Evolutionary conservation across 2,113 vertebrate genomes (phyloP).

Genomic region (Rafetus swinhoei): DNA sequence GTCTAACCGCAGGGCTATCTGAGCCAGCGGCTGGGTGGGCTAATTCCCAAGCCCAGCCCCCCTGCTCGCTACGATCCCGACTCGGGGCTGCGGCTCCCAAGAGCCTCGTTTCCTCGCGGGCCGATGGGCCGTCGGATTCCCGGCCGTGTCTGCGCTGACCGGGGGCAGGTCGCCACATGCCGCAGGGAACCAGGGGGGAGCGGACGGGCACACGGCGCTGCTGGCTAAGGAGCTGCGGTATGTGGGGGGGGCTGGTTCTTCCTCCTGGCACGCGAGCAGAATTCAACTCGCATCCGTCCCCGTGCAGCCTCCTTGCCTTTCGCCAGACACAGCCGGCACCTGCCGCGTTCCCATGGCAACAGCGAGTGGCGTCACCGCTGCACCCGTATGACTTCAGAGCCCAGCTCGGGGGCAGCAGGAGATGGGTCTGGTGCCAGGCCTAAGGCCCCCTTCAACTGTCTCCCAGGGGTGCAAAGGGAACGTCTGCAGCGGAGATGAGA

Average conservation of each 20-base stretch:
- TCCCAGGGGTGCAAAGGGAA: too few species aligned
- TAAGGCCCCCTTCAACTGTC: neutral
- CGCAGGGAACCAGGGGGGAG: neutral
- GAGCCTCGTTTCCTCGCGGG: neutral
- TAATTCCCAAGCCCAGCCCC: neutral
- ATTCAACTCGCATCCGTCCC: neutral
- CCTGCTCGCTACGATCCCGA: too few species aligned
- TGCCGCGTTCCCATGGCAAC: constrained; percentile 43
- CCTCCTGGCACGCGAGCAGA: accelerated
- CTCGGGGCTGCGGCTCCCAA: neutral
- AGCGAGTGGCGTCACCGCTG: constrained; percentile 45
- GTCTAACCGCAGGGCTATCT: neutral
- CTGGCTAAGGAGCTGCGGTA: neutral
- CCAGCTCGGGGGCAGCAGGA: neutral
- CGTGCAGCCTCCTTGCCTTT: constrained; percentile 59
- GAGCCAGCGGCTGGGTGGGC: neutral
- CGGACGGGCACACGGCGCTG: neutral
- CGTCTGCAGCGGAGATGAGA: neutral
- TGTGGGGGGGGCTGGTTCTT: accelerated
- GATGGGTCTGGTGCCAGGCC: too few species aligned
- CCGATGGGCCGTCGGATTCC: accelerated
- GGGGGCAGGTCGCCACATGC: neutral
- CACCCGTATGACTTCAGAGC: constrained; percentile 49
- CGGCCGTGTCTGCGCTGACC: neutral
- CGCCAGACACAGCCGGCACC: constrained; percentile 53